Percentiles rank a stretch among this genome's conserved stretches.
Conservation (phyloP, 2,888 invertebrate species). For the Ernsta delagoae region DNA sequence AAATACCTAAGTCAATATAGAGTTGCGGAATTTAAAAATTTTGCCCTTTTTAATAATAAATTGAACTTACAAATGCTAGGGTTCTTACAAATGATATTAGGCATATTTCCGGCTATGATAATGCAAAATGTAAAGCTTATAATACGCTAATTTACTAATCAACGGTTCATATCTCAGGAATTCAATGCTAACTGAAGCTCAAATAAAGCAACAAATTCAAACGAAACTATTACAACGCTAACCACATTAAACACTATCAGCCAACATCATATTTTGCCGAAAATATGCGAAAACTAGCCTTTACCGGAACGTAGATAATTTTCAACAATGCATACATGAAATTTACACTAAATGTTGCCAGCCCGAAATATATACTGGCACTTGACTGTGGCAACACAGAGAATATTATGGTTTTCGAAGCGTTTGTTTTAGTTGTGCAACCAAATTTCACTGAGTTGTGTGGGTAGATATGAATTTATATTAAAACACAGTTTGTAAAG, state of each 20-base stretch:
- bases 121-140: no score
- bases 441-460: conserved; percentile 5
- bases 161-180: no score
- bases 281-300: conserved; percentile 24
- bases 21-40: no score
- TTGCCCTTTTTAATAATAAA: no score
- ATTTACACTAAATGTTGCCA: conserved; percentile 35
- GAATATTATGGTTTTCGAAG: conserved; percentile 17
- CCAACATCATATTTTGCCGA: neutral
- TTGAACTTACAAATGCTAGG: no score
- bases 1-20: no score
- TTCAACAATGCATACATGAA: conserved; percentile 31
- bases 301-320: conserved; percentile 28
- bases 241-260: neutral
- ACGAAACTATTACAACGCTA: neutral
- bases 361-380: conserved; percentile 16
- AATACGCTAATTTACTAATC: no score
- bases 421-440: conserved; percentile 25
- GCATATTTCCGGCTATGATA: no score
- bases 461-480: neutral
- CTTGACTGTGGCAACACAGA: conserved; percentile 17
- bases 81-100: no score
- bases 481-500: neutral
- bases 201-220: conserved; percentile 3
- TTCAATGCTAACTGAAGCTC: neutral